A percentile compares a stretch with the other conserved stretches of the same genome.
These are phyloP conservation scores for Luidia sarsii DNA, from an alignment of 53 echinoderm and acorn worm genomes.

Conservation along the genomic window DNA sequence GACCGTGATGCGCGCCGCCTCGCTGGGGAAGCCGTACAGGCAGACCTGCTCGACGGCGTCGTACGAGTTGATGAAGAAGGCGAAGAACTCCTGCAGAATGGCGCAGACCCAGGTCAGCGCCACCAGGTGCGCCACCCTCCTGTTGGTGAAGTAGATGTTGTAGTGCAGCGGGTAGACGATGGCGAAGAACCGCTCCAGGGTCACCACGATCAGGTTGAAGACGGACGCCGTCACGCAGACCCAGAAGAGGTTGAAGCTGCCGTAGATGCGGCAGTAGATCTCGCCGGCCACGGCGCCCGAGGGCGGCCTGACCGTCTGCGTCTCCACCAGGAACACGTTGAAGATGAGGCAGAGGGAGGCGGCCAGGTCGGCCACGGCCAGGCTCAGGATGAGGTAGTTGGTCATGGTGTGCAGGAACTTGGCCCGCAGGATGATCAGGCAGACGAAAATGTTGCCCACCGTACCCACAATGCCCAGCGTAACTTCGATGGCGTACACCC, in stretches of 20 bases:
- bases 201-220: constrained; percentile 89
- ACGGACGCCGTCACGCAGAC: constrained; percentile 93
- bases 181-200: constrained; percentile 88
- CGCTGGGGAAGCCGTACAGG: constrained; percentile 66
- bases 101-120: constrained; percentile 74
- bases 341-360: constrained; percentile 81
- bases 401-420: constrained; percentile 91
- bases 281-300: constrained; percentile 68
- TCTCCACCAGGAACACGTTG: constrained; percentile 87
- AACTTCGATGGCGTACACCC: constrained; percentile 84
- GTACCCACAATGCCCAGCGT: constrained; percentile 84
- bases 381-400: constrained; percentile 92
- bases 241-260: constrained; percentile 84
- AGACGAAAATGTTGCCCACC: constrained; percentile 85
- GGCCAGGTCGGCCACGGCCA: constrained; percentile 81
- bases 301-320: constrained; percentile 33
- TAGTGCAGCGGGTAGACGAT: constrained; percentile 94
- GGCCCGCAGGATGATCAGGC: constrained; percentile 84
- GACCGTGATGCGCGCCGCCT: constrained; percentile 45
- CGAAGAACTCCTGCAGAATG: constrained; percentile 82
- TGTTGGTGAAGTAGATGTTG: constrained; percentile 67
- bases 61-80: constrained; percentile 83
- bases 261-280: constrained; percentile 83
- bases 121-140: constrained; percentile 70
- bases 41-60: constrained; percentile 49